A percentile compares a stretch with the other conserved stretches of the same genome.
Evolutionary conservation across 2,113 vertebrate genomes (phyloP).

Genomic region (Ivindomyrus marchei): DNA sequence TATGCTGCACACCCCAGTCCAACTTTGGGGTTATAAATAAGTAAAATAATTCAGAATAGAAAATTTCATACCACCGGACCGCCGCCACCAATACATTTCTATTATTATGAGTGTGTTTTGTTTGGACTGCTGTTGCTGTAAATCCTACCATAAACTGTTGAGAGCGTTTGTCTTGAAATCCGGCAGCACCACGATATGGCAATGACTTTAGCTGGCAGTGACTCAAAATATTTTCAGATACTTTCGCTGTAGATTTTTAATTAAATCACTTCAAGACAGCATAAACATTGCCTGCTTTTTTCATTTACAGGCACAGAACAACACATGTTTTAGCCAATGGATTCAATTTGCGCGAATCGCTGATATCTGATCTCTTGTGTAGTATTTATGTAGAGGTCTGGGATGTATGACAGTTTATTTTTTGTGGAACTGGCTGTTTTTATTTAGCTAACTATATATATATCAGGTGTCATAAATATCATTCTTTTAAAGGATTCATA

Average conservation of each 20-base stretch:
- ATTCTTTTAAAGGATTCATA: neutral
- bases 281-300: neutral
- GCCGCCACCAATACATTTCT: neutral
- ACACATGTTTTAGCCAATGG: neutral
- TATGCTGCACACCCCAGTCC: neutral
- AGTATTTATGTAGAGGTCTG: neutral
- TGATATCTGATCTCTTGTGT: neutral
- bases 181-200: neutral
- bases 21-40: neutral
- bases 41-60: neutral
- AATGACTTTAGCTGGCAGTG: neutral
- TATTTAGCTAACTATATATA: neutral
- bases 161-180: neutral
- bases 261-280: constrained; percentile 21
- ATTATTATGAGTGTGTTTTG: neutral
- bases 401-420: neutral
- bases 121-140: neutral
- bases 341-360: neutral
- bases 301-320: neutral
- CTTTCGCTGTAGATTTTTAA: constrained; percentile 45
- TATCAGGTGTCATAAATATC: neutral
- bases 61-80: neutral
- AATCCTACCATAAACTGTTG: neutral
- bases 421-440: neutral
- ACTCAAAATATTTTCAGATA: constrained; percentile 39